Base-by-base conservation (phyloP, 2,113 vertebrate genomes). In the Siniperca chuatsi region DNA sequence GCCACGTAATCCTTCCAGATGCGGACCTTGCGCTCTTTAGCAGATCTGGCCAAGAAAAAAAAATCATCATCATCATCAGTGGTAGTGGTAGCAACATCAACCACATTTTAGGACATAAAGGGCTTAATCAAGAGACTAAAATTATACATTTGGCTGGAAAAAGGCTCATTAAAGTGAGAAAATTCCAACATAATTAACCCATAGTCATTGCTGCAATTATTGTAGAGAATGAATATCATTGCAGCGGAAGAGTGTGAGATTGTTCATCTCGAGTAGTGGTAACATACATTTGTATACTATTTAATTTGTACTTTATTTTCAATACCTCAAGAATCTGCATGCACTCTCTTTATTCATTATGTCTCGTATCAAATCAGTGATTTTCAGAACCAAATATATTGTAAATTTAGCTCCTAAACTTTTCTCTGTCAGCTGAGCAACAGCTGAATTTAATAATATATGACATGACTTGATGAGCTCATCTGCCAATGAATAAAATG, bases 1-100 rank as follows among this genome's bases (percentile, higher is more conserved):
- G 98, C 96, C 77, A 99, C 98, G 0, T 99, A 99, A 92, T 99
- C 98, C 94, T 98, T 98, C 98, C 98, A 99, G 90, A 99, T 99
- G 85, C 98, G 92, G 83, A 98, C 92, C 92, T 97, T 98, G 76
- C 96, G 97, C 65, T 99, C 98, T 90, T 99, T 99, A 81, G 98
- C 98, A 44, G 96, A 97, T 87, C 98, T 99, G 87, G 13, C 70
- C 25, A 82, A 66, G n/a, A 64, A 78, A 1, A 83, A 60, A 78
- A 25, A 25, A 71, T 50, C 21, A 79, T n/a, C 44, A 75, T 68
- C 35, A 78, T 69, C 35, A 57, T 46, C 3, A 74, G 62, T 23
- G 20, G 33, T 15, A 16, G 37, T 48, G 1, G 37, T 62, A 29
- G 29, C 25, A n/a, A 15, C 62, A 58, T 87, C 55, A 66, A 42